Evolutionary conservation across 2,797 vertebrate genomes (phyloP), one percentile per base, ranked within the genome.

Genomic region (Limosa lapponica): DNA sequence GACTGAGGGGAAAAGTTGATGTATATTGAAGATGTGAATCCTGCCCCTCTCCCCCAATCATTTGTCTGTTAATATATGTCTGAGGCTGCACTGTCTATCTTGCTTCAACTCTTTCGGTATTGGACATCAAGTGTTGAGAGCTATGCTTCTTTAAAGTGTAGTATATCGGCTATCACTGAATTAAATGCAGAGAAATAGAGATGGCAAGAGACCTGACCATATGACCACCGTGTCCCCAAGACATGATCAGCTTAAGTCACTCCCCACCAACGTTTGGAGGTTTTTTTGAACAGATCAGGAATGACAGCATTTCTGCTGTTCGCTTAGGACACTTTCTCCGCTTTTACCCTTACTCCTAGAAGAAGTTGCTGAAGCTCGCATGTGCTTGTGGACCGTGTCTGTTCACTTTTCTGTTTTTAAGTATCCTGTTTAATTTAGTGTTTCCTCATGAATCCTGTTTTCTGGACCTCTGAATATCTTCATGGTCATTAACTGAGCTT

Each of bases 321-420:
- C 1, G 1, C 17, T 66, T 54, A 73, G 25, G 36, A n/a, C 28
- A 20, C 22, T 82, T 79, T 20, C 11, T 19, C 12, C 22, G 18
- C 16, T 55, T 59, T 48, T 57, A 46, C 46, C 51, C 44, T 70
- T 87, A 30, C 34, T 67, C 12, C 20, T 15, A 51, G 37, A 37
- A 58, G 37, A 81, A 36, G 14, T 51, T 59, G 13, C 11, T 41
- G 36, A 70, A 77, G 18, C 12, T 80, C 46, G 3, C 48, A 11
- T 44, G 12, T 44, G 5, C 65, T 62, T 1, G 0, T 65, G 66
- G 61, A 34, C 25, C 0, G 0, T 1, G 4, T n/a, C 18, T 67
- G 23, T 58, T 80, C 18, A 22, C 6, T 41, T 19, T n/a, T 65
- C 6, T 59, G 5, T 25, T 49, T 58, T 46, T 39, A 27, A 48